Evolutionary conservation across 2,113 vertebrate genomes (phyloP).

Genomic region (Lycaon pictus): DNA sequence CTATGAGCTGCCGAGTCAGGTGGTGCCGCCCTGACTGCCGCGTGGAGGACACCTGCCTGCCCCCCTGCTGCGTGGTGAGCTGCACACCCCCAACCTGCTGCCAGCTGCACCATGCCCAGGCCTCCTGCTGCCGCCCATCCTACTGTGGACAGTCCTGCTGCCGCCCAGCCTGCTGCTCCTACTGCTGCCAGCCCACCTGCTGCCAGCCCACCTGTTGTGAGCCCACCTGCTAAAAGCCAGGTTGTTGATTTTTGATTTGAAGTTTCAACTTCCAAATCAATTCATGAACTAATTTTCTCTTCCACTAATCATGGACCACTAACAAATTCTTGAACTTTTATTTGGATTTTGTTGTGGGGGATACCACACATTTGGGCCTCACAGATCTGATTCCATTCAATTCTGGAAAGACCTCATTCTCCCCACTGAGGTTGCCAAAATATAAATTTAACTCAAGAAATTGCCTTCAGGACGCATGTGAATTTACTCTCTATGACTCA

Average conservation of each 20-base stretch:
- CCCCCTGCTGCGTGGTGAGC: slow-evolving; percentile 64
- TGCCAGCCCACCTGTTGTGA: not conserved
- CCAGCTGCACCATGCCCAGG: not conserved
- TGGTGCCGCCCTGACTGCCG: slow-evolving; percentile 72
- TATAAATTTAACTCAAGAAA: not conserved
- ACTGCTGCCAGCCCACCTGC: slow-evolving; percentile 21
- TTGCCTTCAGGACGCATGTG: not conserved
- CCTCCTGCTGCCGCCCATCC: slow-evolving; percentile 34
- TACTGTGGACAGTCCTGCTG: slow-evolving; percentile 69
- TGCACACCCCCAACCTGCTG: slow-evolving; percentile 55
- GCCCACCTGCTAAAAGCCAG: slow-evolving; percentile 28
- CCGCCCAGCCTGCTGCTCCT: slow-evolving; percentile 56
- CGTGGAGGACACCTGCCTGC: slow-evolving; percentile 53
- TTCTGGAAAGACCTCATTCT: not conserved
- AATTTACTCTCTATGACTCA: not conserved
- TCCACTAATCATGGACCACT: not conserved
- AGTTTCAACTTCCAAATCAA: slow-evolving; percentile 30
- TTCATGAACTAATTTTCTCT: not conserved
- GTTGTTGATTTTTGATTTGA: not conserved
- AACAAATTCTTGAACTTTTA: slow-evolving; percentile 3
- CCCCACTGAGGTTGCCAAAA: not conserved
- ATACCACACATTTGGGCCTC: not conserved
- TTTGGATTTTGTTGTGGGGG: not conserved
- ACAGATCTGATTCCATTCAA: not conserved
- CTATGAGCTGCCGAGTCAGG: slow-evolving; percentile 46